Percentiles rank a stretch among this genome's conserved stretches.
phyloP scores from a whole-genome alignment of 2,888 invertebrate genomes.

The Watsonalla cultraria region DNA sequence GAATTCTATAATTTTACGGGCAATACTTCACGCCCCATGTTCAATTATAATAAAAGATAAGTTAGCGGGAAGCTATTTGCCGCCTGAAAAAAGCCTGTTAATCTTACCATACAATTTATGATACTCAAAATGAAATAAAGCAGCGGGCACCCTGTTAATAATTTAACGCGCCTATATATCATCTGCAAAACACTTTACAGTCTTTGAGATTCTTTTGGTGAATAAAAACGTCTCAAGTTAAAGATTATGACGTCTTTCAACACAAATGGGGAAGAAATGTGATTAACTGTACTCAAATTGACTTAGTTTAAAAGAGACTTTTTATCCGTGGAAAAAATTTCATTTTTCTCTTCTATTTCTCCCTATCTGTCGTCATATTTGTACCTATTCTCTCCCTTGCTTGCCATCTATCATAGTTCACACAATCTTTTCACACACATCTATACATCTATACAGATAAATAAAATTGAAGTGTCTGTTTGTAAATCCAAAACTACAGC shows the following conservation, averaged over 20 bases:
- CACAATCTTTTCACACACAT: no score
- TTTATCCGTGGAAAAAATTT: no score
- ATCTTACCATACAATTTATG: conserved; percentile 29
- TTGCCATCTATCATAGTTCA: no score
- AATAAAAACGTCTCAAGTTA: background rate
- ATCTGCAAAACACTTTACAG: conserved; percentile 13
- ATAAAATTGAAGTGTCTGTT: no score
- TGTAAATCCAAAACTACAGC: no score
- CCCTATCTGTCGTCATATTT: no score
- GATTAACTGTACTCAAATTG: no score
- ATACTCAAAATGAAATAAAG: conserved; percentile 23
- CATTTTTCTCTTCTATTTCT: no score
- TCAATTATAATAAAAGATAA: conserved; percentile 14
- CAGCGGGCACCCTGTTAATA: conserved; percentile 17
- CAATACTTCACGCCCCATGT: conserved; percentile 4
- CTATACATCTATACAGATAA: no score
- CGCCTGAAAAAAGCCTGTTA: conserved; percentile 20
- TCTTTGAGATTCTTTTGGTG: background rate
- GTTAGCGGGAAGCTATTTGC: conserved; percentile 18
- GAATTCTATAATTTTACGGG: background rate
- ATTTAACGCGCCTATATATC: conserved; percentile 20
- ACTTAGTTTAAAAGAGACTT: no score
- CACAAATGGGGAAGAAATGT: background rate
- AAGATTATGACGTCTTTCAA: background rate
- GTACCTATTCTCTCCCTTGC: no score